Evolutionary conservation across 2,888 invertebrate genomes (phyloP).

Genomic region (Blera fallax): DNA sequence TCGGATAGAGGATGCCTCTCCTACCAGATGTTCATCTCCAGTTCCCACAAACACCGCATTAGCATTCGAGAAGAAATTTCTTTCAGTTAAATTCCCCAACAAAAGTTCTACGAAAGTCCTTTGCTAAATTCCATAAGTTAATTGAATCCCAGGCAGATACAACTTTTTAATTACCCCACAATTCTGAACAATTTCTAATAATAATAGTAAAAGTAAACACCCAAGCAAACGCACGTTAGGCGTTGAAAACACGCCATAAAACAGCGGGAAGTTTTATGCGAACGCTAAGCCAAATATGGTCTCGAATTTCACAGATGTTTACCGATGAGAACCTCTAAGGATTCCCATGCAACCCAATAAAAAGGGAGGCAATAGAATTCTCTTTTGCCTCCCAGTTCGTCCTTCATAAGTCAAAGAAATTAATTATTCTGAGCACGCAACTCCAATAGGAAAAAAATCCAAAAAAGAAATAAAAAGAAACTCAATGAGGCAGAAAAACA

Average conservation of each 20-base stretch:
- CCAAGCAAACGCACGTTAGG: not conserved
- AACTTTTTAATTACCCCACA: slow-evolving; percentile 36
- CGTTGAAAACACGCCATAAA: not conserved
- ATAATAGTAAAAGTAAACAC: not conserved
- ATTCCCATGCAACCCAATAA: not conserved
- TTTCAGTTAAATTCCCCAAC: not conserved
- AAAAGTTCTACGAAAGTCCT: not conserved
- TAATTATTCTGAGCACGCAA: slow-evolving; percentile 67
- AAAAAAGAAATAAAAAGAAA: not conserved
- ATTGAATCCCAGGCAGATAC: slow-evolving; percentile 24
- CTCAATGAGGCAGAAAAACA: not conserved
- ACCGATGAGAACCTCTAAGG: not conserved
- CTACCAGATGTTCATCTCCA: slow-evolving; percentile 8
- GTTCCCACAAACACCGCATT: too few species aligned
- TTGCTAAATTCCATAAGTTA: slow-evolving; percentile 11
- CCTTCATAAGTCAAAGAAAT: slow-evolving; percentile 50
- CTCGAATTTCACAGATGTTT: slow-evolving; percentile 25
- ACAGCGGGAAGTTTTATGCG: not conserved
- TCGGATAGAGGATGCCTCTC: not conserved
- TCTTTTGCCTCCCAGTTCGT: not conserved
- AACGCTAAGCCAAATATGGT: not conserved
- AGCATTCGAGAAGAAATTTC: not conserved
- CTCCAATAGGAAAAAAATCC: not conserved
- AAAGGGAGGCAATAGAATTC: not conserved
- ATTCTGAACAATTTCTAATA: not conserved